Conservation (phyloP, 2,797 vertebrate genomes). For the Lutjanus campechanus region DNA sequence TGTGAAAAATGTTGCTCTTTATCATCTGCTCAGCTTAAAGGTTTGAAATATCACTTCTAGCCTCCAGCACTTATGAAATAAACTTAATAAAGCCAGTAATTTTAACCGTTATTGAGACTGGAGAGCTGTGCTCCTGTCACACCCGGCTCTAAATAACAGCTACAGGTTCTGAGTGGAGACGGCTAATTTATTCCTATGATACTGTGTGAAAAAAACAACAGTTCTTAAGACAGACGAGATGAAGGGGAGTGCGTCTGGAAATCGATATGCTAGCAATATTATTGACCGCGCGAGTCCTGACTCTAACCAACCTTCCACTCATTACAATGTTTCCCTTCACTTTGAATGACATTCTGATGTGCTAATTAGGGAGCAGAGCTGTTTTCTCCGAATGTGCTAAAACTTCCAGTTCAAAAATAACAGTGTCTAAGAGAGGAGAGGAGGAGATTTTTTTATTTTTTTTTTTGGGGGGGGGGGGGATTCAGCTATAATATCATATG, state of each 20-base stretch:
- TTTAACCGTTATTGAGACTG: conserved; percentile 22
- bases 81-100: conserved; percentile 28
- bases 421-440: conserved; percentile 44
- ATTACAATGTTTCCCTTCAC: conserved; percentile 50
- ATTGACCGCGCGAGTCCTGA: conserved; percentile 51
- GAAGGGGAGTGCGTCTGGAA: conserved; percentile 34
- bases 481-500: conserved; percentile 53
- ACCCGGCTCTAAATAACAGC: conserved; percentile 32
- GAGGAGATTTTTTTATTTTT: background rate
- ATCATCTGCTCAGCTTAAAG: conserved; percentile 37
- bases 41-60: conserved; percentile 49
- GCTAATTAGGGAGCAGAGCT: conserved; percentile 71
- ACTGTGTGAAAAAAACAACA: conserved; percentile 32
- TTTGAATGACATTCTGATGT: conserved; percentile 59
- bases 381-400: conserved; percentile 55
- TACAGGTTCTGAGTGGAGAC: conserved; percentile 43
- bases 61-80: conserved; percentile 50
- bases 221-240: conserved; percentile 34
- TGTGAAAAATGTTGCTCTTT: conserved; percentile 36
- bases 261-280: conserved; percentile 50
- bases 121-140: conserved; percentile 31
- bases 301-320: conserved; percentile 46
- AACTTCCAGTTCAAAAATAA: conserved; percentile 60
- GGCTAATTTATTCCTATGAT: conserved; percentile 59
- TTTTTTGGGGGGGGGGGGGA: background rate